Evolutionary conservation across 1,140 invertebrate species (phyloP).

Genomic region (Acromyrmex heyeri): DNA sequence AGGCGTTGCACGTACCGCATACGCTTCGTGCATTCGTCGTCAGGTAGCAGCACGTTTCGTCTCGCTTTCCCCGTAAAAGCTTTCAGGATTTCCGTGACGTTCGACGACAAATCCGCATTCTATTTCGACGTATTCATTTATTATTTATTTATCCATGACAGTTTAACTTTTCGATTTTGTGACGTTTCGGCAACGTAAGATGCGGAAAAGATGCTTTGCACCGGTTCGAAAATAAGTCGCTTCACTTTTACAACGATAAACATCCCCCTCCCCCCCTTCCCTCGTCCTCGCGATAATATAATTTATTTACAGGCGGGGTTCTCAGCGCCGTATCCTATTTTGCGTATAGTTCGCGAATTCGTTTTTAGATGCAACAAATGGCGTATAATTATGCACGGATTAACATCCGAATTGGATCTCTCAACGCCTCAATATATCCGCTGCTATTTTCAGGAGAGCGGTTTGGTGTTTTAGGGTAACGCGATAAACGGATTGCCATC

Average conservation of each 20-base stretch:
- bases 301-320: neutral
- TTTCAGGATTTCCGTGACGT: neutral
- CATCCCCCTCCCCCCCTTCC: neutral
- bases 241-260: neutral
- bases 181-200: neutral
- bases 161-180: neutral
- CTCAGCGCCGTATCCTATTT: neutral
- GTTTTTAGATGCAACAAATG: neutral
- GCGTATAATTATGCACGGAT: neutral
- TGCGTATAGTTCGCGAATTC: neutral
- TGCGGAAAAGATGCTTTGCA: neutral
- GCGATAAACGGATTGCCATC: slow-evolving; percentile 61
- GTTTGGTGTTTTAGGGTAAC: slow-evolving; percentile 40
- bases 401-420: neutral
- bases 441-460: slow-evolving; percentile 30
- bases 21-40: slow-evolving; percentile 54
- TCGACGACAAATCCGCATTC: neutral
- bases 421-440: slow-evolving; percentile 1
- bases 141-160: neutral
- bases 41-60: slow-evolving; percentile 71
- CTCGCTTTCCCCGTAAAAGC: slow-evolving; percentile 19
- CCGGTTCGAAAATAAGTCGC: neutral
- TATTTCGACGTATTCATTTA: neutral
- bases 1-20: slow-evolving; percentile 59
- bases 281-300: neutral